phyloP scores from a whole-genome alignment of 2,113 vertebrate species.

The Lasiurus borealis region DNA sequence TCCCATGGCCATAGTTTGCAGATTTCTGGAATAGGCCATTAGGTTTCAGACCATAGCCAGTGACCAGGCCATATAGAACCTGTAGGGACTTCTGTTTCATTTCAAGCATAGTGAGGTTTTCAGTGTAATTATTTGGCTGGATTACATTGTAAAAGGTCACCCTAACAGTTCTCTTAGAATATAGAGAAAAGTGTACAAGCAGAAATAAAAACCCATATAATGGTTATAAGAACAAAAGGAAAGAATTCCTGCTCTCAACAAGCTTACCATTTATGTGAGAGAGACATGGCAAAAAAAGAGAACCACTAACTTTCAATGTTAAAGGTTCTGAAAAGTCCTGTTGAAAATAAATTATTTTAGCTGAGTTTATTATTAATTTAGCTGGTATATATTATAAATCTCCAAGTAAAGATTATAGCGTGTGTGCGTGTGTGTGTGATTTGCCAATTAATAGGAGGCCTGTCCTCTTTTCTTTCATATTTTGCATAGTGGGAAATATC shows the following conservation, averaged over 20 bases:
- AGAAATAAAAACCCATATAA: background rate
- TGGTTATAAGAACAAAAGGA: constrained; percentile 31
- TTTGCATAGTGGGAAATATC: background rate
- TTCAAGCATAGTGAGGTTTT: background rate
- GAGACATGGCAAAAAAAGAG: background rate
- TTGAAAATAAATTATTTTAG: background rate
- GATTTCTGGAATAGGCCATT: background rate
- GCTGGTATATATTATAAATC: background rate
- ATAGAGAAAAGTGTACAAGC: background rate
- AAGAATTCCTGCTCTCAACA: background rate
- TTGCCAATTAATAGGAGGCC: background rate
- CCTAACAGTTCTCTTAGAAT: background rate
- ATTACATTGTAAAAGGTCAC: constrained; percentile 3
- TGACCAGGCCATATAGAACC: background rate
- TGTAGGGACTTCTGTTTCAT: background rate
- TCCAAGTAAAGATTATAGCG: background rate
- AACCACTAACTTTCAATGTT: background rate
- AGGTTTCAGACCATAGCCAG: background rate
- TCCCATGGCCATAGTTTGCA: background rate
- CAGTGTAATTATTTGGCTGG: background rate
- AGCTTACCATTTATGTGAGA: background rate
- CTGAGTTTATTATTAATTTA: background rate
- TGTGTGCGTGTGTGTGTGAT: background rate
- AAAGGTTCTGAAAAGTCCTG: background rate
- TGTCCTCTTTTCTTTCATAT: background rate